A percentile compares a stretch with the other conserved stretches of the same genome.
phyloP scores from a whole-genome alignment of 2,797 vertebrate genomes.

The Myotis myotis region DNA sequence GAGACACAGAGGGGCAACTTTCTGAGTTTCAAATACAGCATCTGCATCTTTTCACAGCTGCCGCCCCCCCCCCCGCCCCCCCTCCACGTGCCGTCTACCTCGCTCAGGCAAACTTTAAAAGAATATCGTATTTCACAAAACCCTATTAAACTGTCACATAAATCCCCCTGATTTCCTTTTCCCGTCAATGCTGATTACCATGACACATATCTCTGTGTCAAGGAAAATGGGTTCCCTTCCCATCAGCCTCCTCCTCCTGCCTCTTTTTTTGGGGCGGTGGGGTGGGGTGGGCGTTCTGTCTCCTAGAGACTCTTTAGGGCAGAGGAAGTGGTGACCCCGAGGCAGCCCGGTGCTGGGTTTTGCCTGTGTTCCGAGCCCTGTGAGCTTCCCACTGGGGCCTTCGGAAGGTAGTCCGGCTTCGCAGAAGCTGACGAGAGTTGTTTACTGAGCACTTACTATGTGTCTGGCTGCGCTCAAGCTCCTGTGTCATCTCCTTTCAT shows the following conservation, averaged over 20 bases:
- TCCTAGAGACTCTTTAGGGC: conserved; percentile 46
- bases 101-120: conserved; percentile 79
- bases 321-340: not conserved
- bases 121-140: conserved; percentile 82
- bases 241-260: conserved; percentile 71
- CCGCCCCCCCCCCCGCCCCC: not conserved
- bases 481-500: not conserved
- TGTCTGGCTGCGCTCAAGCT: not conserved
- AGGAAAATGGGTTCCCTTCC: conserved; percentile 67
- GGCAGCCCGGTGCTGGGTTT: not conserved
- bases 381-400: not conserved
- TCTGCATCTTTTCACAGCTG: conserved; percentile 63
- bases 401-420: not conserved
- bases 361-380: too few relatives aligned
- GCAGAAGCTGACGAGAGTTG: not conserved
- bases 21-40: conserved; percentile 70
- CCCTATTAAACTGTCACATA: conserved; percentile 85
- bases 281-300: conserved; percentile 10
- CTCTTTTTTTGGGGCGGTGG: not conserved
- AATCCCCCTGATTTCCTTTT: conserved; percentile 84
- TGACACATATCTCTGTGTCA: conserved; percentile 81
- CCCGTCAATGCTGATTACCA: conserved; percentile 80
- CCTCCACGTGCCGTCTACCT: conserved; percentile 81
- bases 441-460: not conserved
- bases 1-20: conserved; percentile 33